These are phyloP conservation scores for Cherax destructor DNA, from an alignment of 1,140 invertebrate species.

Conservation along the genomic window DNA sequence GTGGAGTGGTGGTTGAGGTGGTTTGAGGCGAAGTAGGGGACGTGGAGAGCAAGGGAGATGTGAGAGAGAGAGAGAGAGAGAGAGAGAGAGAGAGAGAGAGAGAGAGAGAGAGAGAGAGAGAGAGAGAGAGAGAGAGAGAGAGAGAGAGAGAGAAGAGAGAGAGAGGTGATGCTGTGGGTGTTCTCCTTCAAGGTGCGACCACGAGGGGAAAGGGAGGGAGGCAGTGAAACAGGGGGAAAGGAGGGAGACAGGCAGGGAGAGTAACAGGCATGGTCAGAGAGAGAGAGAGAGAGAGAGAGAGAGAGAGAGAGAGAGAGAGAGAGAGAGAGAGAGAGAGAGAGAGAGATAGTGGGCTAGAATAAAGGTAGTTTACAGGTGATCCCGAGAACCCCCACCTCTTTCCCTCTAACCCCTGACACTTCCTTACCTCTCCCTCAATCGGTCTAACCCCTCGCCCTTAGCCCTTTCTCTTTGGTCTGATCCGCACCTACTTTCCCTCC, in stretches of 20 bases:
- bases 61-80: background rate
- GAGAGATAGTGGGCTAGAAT: background rate
- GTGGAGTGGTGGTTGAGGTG: no score
- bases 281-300: no score
- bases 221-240: background rate
- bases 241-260: no score
- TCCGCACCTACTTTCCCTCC: background rate
- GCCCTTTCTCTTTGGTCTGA: background rate
- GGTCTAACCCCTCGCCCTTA: background rate
- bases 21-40: no score
- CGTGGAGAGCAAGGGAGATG: background rate
- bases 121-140: background rate
- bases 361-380: background rate
- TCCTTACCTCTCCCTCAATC: background rate
- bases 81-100: background rate
- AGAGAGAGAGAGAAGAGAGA: background rate
- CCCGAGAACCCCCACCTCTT: background rate
- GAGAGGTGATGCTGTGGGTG: background rate
- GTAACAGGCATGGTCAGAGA: no score
- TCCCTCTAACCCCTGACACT: background rate
- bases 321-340: no score
- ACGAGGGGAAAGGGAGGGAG: background rate
- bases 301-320: no score
- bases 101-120: background rate
- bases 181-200: no score